Base-by-base conservation (phyloP, 2,797 vertebrate genomes). In the Micropoecilia bifurca region DNA sequence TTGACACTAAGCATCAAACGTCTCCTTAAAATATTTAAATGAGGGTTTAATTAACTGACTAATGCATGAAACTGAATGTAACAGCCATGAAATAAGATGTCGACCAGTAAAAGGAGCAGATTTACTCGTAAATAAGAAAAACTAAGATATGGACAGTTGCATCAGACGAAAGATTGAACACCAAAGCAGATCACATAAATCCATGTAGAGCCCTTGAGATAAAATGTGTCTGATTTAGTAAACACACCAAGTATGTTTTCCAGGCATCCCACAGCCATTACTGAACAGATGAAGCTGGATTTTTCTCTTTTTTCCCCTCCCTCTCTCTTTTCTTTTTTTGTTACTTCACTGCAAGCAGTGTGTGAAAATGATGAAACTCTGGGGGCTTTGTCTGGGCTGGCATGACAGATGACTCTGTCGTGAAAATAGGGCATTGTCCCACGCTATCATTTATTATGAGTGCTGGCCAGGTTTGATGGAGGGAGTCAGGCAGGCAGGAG, bases 401-500 rank as follows among this genome's bases (percentile, higher is more conserved):
- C 90, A 93, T 96, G 96, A 96, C 91, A 85, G 92, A 96, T 96
- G 95, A 95, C 91, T 95, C 87, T 83, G 89, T 92, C 46, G 80
- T 83, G 91, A 94, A 96, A 96, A 95, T 95, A 94, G 95, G 95
- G 95, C 95, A 96, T 95, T 96, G 95, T 96, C 94, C 95, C 93
- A 85, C 84, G 85, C 93, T 88, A 93, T 95, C 94, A 96, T 96
- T 96, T 96, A 95, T 96, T 96, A 96, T 94, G 88, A 94, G 92
- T 74, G 90, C 92, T 94, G 94, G 94, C 92, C 93, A 92, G 93
- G 90, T 94, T 95, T 95, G 94, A 96, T 95, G 93, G 95, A 95
- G 91, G 93, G 78, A 91, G 86, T 87, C 80, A 83, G 91, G 93
- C 90, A 91, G 87, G 91, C 89, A 80, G 90, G 88, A 94, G 85